Evolutionary conservation across 2,113 vertebrate species (phyloP), one percentile per base, ranked within the genome.

Genomic region (Osmerus eperlanus): DNA sequence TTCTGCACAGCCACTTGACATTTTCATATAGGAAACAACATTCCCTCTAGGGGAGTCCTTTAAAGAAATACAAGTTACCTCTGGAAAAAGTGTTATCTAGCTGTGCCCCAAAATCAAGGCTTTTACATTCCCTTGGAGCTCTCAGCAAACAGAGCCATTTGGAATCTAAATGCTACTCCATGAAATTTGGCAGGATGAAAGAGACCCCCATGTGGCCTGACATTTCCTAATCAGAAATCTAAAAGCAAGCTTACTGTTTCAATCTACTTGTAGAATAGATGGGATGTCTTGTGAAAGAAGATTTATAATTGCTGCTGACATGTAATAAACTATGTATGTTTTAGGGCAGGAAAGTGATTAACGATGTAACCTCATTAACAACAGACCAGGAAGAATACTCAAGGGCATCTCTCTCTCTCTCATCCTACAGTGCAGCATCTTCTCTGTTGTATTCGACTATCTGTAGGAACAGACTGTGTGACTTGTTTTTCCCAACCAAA

Each of bases 191-290:
- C 62, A 53, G 29, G 62, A 62, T 36, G 19, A 6, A 6, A 3
- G 3, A 21, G 25, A 16, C 16, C 72, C 70, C 62, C 71, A 51
- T 2, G 32, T 71, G 70, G 56, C 73, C 58, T 73, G 77, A 85
- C 79, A 77, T 76, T 78, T 72, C 66, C 70, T 66, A 71, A 66
- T 81, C 75, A 28, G 64, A 78, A 65, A 76, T 62, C 68, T 32
- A 72, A 76, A 70, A 74, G 41, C 41, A 71, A 60, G 47, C 58
- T 74, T 67, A 78, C 73, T 69, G 78, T 54, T 72, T 36, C 56
- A 59, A 29, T 70, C 64, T 68, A 80, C 71, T 59, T 36, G 71
- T 41, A 56, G 54, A 54, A 65, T 47, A 70, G 55, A n/a, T 29
- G 58, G 21, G 71, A 73, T 62, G 21, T 51, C 36, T 77, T 54